Base-by-base conservation (phyloP, 2,888 invertebrate genomes). In the Oligia strigilis region DNA sequence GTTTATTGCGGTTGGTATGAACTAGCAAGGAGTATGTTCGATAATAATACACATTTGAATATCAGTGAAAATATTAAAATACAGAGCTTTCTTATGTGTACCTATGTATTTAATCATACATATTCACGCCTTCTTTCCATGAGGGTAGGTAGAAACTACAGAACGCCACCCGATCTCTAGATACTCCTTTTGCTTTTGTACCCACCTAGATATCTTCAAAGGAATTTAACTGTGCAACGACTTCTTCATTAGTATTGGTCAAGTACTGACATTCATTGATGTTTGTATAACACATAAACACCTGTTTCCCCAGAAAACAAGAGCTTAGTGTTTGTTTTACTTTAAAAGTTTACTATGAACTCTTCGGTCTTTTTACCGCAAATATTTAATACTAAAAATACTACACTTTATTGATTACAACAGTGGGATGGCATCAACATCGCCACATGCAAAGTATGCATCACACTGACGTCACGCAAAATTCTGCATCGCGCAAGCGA, bases 301-400 rank as follows among this genome's bases (percentile, higher is more conserved):
- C 58, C 43, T 36, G 36, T 52, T 65, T 82, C 14, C 13, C 0
- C 36, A 19, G 70, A 66, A 77, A 52, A n/a, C 60, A 40, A 23
- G 36, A 58, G 60, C 29, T 19, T n/a, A 17, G 13, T 82, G 43
- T 66, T 77, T 70, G n/a, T 82, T 82, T 82, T 58, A 13, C 8
- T 64, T 55, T 4, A 29, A n/a, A 29, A 64, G 29, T 75, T 76
- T 52, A 65, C 67, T 65, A 29, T 55, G 46, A 58, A 66, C 46
- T 49, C 64, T 29, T 36, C 8, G 17, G 17, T 6, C 1, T 14
- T 19, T 52, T 55, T 36, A 69, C 8, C 14, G 5, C 2, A 14
- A 40, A 58, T 60, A 60, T 40, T 65, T 80, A 40, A 46, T 71
- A 66, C 43, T 62, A 52, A 40, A 67, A 55, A 67, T 55, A 52